Conservation (phyloP, 2,888 invertebrate species). For the Latrodectus hesperus region DNA sequence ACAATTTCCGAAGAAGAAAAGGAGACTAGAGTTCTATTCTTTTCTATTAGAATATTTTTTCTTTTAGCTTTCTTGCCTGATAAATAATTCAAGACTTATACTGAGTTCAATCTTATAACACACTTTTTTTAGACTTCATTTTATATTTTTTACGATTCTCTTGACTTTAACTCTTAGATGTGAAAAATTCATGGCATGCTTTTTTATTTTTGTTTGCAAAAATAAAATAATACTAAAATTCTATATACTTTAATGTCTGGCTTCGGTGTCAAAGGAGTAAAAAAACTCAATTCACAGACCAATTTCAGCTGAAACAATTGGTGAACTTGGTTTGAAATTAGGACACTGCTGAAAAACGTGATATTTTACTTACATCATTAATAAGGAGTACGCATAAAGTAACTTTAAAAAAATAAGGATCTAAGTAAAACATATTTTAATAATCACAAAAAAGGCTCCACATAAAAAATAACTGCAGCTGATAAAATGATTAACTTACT, state of each 20-base stretch:
- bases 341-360: too few relatives aligned
- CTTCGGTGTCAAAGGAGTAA: neutral
- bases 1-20: constrained; percentile 25
- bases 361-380: too few relatives aligned
- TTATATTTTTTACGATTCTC: neutral
- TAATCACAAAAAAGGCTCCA: too few relatives aligned
- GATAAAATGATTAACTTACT: too few relatives aligned
- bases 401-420: too few relatives aligned
- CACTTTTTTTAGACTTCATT: constrained; percentile 9
- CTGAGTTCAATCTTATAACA: constrained; percentile 39
- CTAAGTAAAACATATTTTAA: too few relatives aligned
- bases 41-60: constrained; percentile 28
- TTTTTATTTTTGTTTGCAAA: constrained; percentile 8
- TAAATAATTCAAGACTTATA: constrained; percentile 54
- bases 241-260: neutral
- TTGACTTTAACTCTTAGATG: constrained; percentile 19
- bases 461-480: too few relatives aligned
- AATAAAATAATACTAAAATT: neutral
- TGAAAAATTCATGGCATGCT: constrained; percentile 52
- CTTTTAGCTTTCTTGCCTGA: constrained; percentile 17
- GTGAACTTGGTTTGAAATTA: too few relatives aligned
- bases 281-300: neutral
- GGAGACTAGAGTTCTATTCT: constrained; percentile 22
- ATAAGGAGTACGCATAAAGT: too few relatives aligned
- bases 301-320: neutral